phyloP scores from a whole-genome alignment of 2,113 vertebrate species.

The Mesocricetus auratus region DNA sequence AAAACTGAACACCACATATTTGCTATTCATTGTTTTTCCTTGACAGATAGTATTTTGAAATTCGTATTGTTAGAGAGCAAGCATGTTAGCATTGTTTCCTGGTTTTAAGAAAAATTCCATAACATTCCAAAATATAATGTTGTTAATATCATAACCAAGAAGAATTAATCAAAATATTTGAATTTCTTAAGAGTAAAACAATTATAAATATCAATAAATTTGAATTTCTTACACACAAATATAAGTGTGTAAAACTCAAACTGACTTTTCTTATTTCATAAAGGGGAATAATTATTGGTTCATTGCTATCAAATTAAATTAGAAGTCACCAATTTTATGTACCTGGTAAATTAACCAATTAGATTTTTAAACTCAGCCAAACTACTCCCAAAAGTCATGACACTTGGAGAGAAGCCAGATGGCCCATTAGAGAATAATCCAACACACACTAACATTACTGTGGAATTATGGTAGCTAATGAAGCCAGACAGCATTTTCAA shows the following conservation, averaged over 20 bases:
- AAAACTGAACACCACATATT: background rate
- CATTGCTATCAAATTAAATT: background rate
- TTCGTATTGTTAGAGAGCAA: background rate
- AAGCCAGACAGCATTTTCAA: constrained; percentile 24
- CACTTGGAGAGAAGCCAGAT: background rate
- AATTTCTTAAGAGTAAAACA: background rate
- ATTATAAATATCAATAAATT: background rate
- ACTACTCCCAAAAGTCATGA: background rate
- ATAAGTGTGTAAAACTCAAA: background rate
- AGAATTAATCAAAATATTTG: background rate
- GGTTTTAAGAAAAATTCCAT: background rate
- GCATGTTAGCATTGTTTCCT: background rate
- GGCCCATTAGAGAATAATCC: background rate
- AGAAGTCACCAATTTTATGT: background rate
- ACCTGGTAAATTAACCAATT: background rate
- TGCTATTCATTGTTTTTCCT: background rate
- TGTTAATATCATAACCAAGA: background rate
- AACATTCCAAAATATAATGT: background rate
- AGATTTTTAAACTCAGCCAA: background rate
- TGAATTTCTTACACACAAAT: background rate
- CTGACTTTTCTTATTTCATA: background rate
- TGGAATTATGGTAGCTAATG: background rate
- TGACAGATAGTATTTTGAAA: background rate
- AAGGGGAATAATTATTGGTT: background rate
- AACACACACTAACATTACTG: background rate